Conservation (phyloP, 2,797 vertebrate species). For the Ptychadena robeensis region DNA sequence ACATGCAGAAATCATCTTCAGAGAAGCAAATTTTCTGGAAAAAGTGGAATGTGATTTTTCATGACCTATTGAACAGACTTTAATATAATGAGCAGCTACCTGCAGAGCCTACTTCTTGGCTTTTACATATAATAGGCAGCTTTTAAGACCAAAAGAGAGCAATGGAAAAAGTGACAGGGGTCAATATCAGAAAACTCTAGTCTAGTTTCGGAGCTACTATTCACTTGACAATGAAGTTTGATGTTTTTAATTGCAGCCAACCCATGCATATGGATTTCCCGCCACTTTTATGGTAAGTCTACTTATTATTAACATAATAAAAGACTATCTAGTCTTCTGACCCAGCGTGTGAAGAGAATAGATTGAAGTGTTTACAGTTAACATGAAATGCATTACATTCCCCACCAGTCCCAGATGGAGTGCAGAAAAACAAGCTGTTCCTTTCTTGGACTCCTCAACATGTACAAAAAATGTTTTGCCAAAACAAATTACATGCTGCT, state of each 20-base stretch:
- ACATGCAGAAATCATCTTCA: no score
- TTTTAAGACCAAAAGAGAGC: not conserved
- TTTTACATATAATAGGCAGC: not conserved
- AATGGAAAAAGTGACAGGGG: not conserved
- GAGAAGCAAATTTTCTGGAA: no score
- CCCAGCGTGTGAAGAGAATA: constrained; percentile 22
- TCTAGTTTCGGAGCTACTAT: not conserved
- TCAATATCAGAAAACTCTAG: not conserved
- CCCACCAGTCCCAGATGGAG: constrained; percentile 23
- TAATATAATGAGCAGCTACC: no score
- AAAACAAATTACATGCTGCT: constrained; percentile 27
- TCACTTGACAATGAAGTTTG: not conserved
- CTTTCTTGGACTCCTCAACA: constrained; percentile 24
- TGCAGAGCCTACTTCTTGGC: not conserved
- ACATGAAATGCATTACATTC: constrained; percentile 15
- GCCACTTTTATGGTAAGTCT: not conserved
- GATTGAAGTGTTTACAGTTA: constrained; percentile 22
- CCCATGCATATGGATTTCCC: not conserved
- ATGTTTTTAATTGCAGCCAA: not conserved
- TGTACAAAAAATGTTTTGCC: constrained; percentile 18
- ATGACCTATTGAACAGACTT: no score
- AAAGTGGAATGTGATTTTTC: no score
- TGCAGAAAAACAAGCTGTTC: constrained; percentile 35
- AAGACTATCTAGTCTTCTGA: not conserved
- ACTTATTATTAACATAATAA: not conserved